Conservation (phyloP, 2,888 invertebrate genomes). For the Ametastegia equiseti region DNA sequence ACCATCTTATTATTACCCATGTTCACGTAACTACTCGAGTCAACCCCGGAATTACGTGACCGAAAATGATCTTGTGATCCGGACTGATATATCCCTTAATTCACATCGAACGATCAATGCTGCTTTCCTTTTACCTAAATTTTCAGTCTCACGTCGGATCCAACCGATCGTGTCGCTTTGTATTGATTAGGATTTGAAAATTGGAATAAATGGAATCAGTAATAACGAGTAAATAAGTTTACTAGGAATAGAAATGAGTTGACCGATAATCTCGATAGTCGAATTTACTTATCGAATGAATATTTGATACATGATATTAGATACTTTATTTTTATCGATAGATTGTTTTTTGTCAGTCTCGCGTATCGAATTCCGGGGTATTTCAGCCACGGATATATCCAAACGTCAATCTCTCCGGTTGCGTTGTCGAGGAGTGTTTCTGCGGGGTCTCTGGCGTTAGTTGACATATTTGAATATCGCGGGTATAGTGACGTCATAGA, state of each 20-base stretch:
- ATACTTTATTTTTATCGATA: background rate
- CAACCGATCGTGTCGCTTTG: no score
- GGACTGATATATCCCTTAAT: background rate
- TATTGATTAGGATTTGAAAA: no score
- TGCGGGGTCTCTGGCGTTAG: no score
- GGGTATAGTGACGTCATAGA: slow-evolving; percentile 1
- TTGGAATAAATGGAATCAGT: no score
- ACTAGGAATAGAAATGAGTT: no score
- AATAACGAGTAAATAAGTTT: no score
- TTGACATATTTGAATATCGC: slow-evolving; percentile 16
- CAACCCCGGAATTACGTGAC: background rate
- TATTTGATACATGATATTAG: background rate
- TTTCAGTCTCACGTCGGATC: no score
- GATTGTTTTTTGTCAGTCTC: background rate
- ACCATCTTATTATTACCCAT: background rate
- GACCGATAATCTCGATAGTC: no score
- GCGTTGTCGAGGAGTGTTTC: no score
- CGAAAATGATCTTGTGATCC: no score
- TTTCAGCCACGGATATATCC: background rate
- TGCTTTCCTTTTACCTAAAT: no score
- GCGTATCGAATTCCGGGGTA: background rate
- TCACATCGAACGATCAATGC: background rate
- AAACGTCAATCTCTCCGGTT: background rate
- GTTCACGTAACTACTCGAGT: background rate
- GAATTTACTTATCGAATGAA: background rate